Evolutionary conservation across 1,140 invertebrate species (phyloP).

Genomic region (Phortica variegata): DNA sequence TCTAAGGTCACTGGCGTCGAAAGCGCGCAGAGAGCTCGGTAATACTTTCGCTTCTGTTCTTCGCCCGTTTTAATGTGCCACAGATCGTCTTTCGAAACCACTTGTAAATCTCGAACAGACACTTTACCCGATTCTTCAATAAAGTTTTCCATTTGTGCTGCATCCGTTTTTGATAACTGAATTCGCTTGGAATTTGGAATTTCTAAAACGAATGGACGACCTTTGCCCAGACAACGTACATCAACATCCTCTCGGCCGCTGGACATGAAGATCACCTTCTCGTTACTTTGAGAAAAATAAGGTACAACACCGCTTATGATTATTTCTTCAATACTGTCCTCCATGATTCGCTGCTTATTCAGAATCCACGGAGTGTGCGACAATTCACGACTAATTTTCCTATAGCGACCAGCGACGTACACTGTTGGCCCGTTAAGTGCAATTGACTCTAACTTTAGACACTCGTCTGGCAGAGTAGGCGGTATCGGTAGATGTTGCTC

Average conservation of each 20-base stretch:
- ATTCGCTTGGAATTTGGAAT: conserved; percentile 68
- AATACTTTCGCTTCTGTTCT: conserved; percentile 81
- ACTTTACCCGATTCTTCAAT: conserved; percentile 67
- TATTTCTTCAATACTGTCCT: conserved; percentile 88
- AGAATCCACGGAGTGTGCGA: conserved; percentile 95
- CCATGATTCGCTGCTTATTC: conserved; percentile 76
- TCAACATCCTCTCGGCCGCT: conserved; percentile 93
- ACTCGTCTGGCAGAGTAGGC: conserved; percentile 51
- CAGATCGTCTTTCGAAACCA: conserved; percentile 69
- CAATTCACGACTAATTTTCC: conserved; percentile 81
- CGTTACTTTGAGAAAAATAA: conserved; percentile 50
- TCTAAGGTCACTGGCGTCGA: conserved; percentile 57
- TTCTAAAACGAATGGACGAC: conserved; percentile 85
- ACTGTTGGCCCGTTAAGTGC: conserved; percentile 60
- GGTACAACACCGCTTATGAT: conserved; percentile 68
- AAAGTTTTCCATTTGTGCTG: conserved; percentile 60
- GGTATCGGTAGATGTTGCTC: conserved; percentile 57
- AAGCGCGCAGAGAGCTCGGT: conserved; percentile 73
- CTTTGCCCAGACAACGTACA: conserved; percentile 82
- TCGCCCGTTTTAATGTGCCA: conserved; percentile 81
- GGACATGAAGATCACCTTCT: conserved; percentile 72
- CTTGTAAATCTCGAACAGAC: conserved; percentile 67
- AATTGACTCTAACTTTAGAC: conserved; percentile 57
- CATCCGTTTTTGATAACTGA: conserved; percentile 55
- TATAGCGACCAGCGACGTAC: conserved; percentile 74